phyloP scores from a whole-genome alignment of 2,113 vertebrate species.

The Chaetodon auriga region DNA sequence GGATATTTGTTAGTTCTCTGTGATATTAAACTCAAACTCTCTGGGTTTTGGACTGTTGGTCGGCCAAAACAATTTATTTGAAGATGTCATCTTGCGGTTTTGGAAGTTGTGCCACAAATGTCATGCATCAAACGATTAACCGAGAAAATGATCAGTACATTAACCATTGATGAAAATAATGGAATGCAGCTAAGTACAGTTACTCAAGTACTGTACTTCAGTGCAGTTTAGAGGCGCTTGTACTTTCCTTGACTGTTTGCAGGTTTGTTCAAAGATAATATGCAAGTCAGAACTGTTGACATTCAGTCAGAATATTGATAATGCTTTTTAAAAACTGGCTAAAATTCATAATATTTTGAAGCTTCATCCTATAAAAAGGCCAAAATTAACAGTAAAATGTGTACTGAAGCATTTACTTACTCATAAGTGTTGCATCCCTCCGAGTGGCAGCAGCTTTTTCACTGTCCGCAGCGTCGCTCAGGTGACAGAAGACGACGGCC shows the following conservation, averaged over 20 bases:
- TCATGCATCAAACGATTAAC: background rate
- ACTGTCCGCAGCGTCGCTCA: constrained; percentile 7
- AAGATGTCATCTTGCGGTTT: background rate
- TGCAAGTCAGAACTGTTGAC: too few species aligned
- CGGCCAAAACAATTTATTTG: background rate
- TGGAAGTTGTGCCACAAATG: too few species aligned
- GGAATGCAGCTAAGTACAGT: too few species aligned
- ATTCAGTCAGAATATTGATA: too few species aligned
- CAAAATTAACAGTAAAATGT: background rate
- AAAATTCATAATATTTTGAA: too few species aligned
- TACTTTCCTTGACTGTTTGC: background rate
- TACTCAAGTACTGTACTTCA: background rate
- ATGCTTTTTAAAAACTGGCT: too few species aligned
- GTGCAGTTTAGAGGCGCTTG: background rate
- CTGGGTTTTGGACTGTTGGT: too few species aligned
- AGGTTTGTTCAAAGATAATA: background rate
- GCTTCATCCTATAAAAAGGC: too few species aligned
- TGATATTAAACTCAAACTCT: too few species aligned
- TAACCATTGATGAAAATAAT: background rate
- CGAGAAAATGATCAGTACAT: background rate
- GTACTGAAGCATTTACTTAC: constrained; percentile 17
- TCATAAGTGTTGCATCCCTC: background rate
- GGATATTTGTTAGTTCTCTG: background rate
- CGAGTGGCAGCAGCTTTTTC: constrained; percentile 4
- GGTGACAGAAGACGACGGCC: constrained; percentile 2